Percentiles rank a stretch among this genome's conserved stretches.
phyloP scores from a whole-genome alignment of 2,888 invertebrate species.

The Rhagonycha fulva region DNA sequence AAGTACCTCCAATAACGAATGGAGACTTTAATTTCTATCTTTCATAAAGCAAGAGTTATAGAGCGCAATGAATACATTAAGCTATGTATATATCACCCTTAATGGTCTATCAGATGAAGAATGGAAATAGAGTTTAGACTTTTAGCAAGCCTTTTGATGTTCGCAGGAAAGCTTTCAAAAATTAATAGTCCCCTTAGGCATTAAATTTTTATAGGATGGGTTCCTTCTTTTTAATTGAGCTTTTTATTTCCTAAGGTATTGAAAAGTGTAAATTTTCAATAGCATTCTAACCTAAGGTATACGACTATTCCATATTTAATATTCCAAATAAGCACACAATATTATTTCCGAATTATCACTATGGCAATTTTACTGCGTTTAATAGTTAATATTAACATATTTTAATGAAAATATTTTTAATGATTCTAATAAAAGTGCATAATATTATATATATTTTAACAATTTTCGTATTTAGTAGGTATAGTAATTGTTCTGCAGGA shows the following conservation, averaged over 20 bases:
- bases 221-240: constrained; percentile 8
- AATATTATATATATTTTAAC: not conserved
- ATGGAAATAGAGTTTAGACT: constrained; percentile 22
- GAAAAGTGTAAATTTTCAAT: not conserved
- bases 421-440: not conserved
- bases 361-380: not conserved
- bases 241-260: not conserved
- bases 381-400: not conserved
- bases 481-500: not conserved
- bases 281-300: not conserved
- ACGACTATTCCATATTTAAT: not conserved
- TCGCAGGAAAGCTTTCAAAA: constrained; percentile 15
- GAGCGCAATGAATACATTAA: constrained; percentile 39
- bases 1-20: constrained; percentile 21
- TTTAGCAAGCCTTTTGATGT: constrained; percentile 21
- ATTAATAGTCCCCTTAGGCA: constrained; percentile 17
- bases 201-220: constrained; percentile 8
- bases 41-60: constrained; percentile 32
- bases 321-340: not conserved
- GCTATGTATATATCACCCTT: constrained; percentile 35
- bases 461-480: no score
- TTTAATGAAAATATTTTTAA: not conserved
- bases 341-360: not conserved
- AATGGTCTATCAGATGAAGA: constrained; percentile 43
- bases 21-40: constrained; percentile 29